A percentile compares a stretch with the other conserved stretches of the same genome.
These are phyloP conservation scores for Eulacestoma nigropectus DNA, from an alignment of 2,113 vertebrate genomes.

Conservation along the genomic window DNA sequence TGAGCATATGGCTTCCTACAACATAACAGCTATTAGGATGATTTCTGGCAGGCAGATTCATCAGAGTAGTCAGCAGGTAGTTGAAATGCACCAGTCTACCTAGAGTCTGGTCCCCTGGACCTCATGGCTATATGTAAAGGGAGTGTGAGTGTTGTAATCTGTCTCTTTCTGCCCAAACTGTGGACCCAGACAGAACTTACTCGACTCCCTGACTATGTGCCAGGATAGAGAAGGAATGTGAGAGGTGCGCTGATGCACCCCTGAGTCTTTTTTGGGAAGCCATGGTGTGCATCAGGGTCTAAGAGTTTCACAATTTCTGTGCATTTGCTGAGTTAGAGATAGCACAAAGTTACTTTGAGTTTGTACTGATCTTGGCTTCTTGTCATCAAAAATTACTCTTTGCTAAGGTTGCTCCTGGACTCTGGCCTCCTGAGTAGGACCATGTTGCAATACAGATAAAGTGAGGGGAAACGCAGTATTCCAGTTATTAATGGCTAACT, in stretches of 20 bases:
- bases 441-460: not conserved
- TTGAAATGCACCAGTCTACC: not conserved
- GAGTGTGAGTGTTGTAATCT: not conserved
- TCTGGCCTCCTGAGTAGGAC: not conserved
- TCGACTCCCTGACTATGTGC: not conserved
- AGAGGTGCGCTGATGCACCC: not conserved
- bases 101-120: not conserved
- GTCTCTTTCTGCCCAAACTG: not conserved
- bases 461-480: not conserved
- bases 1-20: not conserved
- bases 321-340: not conserved
- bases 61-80: not conserved
- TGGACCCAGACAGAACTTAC: not conserved
- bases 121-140: not conserved
- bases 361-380: not conserved
- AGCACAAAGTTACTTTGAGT: not conserved
- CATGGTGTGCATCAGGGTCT: not conserved
- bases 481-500: not conserved
- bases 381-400: not conserved
- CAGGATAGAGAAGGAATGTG: not conserved
- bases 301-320: not conserved
- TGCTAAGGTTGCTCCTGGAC: not conserved
- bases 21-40: not conserved
- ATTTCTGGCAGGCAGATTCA: not conserved
- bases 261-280: not conserved